phyloP scores from a whole-genome alignment of 2,797 vertebrate species.

The Ptychadena robeensis region DNA sequence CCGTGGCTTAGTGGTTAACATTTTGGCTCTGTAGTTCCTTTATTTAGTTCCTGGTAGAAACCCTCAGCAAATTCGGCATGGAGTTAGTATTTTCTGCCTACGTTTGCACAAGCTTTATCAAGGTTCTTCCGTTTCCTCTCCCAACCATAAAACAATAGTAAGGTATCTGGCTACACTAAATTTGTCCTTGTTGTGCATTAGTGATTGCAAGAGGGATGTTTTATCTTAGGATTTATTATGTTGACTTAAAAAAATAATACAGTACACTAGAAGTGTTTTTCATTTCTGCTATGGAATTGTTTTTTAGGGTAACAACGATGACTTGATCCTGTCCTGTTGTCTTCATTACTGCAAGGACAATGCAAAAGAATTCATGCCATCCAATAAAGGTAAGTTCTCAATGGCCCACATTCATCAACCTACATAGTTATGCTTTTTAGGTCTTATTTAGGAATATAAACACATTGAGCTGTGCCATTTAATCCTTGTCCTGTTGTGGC shows the following conservation, averaged over 20 bases:
- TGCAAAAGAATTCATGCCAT: constrained; percentile 94
- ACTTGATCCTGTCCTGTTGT: constrained; percentile 95
- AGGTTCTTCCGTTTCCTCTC: neutral
- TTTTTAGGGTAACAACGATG: constrained; percentile 95
- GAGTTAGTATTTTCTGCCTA: neutral
- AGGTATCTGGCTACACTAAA: neutral
- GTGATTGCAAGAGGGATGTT: neutral
- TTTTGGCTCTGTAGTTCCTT: neutral
- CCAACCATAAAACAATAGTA: too few relatives aligned
- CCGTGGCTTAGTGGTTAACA: neutral
- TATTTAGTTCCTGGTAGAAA: neutral
- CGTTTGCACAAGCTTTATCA: neutral
- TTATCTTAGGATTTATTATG: neutral
- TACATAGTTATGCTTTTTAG: neutral
- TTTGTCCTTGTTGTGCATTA: neutral
- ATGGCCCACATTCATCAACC: neutral
- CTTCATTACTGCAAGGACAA: constrained; percentile 98
- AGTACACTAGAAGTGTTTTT: neutral
- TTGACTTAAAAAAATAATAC: neutral
- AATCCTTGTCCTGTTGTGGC: constrained; percentile 39
- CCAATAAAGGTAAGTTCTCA: constrained; percentile 82
- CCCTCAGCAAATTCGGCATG: neutral
- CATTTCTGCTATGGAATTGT: neutral
- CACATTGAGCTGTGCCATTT: constrained; percentile 43
- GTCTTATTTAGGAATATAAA: constrained; percentile 1